Conservation (phyloP, 2,888 invertebrate species). For the Antheraea yamamai region DNA sequence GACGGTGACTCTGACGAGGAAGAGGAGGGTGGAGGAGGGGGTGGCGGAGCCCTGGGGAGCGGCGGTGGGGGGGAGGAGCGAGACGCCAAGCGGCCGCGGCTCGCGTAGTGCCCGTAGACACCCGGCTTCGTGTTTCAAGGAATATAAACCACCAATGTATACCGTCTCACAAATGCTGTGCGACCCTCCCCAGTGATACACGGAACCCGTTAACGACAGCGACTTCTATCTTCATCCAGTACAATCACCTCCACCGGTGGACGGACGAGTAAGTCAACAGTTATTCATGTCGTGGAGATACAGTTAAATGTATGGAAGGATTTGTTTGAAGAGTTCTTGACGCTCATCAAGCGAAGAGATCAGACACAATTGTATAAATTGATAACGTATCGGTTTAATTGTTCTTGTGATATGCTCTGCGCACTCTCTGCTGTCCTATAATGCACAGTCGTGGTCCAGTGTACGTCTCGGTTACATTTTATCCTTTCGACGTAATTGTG, state of each 20-base stretch:
- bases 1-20: slow-evolving; percentile 99
- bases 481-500: slow-evolving; percentile 18
- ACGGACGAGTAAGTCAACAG: neutral
- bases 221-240: neutral
- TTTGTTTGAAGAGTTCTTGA: neutral
- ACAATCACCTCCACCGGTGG: neutral
- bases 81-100: slow-evolving; percentile 87
- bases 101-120: slow-evolving; percentile 83
- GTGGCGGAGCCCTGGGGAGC: slow-evolving; percentile 59
- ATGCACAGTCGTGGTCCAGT: neutral
- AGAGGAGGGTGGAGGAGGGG: slow-evolving; percentile 81
- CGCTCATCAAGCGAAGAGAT: neutral
- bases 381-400: neutral
- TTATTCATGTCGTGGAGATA: neutral
- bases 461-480: slow-evolving; percentile 29
- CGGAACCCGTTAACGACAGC: slow-evolving; percentile 34
- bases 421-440: neutral
- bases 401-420: slow-evolving; percentile 3
- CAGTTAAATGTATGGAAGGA: neutral
- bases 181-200: slow-evolving; percentile 47
- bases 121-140: slow-evolving; percentile 54
- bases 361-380: neutral
- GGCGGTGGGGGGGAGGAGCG: slow-evolving; percentile 70
- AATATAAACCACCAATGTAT: slow-evolving; percentile 53
- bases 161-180: slow-evolving; percentile 52